A percentile compares a stretch with the other conserved stretches of the same genome.
These are phyloP conservation scores for Lathamus discolor DNA, from an alignment of 2,113 vertebrate species.

Conservation along the genomic window DNA sequence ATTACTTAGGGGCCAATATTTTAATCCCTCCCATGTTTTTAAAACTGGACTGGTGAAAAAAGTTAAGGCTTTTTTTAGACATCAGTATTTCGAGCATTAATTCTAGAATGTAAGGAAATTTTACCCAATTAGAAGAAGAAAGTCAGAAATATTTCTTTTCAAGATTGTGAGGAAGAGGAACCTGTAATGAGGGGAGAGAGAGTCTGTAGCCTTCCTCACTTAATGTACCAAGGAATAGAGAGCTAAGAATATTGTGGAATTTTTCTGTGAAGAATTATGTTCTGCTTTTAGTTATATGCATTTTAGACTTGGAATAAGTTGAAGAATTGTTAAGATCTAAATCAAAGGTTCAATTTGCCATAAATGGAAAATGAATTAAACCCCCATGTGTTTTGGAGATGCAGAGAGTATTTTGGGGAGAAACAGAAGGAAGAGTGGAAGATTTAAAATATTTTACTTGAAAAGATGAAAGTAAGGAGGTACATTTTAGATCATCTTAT, in stretches of 20 bases:
- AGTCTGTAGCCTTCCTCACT: neutral
- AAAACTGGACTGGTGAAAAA: neutral
- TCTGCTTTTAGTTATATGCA: conserved; percentile 1
- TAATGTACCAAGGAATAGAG: neutral
- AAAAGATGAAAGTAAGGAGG: neutral
- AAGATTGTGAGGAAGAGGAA: neutral
- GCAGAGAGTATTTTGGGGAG: neutral
- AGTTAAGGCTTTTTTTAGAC: neutral
- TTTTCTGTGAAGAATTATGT: neutral
- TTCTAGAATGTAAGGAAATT: neutral
- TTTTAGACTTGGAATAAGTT: neutral
- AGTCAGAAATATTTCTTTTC: neutral
- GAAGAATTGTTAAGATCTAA: neutral
- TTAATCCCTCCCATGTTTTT: neutral
- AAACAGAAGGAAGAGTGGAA: neutral
- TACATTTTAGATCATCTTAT: neutral
- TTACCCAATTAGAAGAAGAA: neutral
- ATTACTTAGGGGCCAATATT: neutral
- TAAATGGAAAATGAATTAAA: neutral
- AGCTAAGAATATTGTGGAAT: neutral
- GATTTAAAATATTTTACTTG: neutral
- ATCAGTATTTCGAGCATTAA: neutral
- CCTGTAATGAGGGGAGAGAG: neutral
- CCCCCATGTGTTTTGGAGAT: neutral
- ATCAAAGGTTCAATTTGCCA: neutral